Evolutionary conservation across 2,888 invertebrate species (phyloP), one percentile per base, ranked within the genome.

Genomic region (Drosophila quasianomalipes): DNA sequence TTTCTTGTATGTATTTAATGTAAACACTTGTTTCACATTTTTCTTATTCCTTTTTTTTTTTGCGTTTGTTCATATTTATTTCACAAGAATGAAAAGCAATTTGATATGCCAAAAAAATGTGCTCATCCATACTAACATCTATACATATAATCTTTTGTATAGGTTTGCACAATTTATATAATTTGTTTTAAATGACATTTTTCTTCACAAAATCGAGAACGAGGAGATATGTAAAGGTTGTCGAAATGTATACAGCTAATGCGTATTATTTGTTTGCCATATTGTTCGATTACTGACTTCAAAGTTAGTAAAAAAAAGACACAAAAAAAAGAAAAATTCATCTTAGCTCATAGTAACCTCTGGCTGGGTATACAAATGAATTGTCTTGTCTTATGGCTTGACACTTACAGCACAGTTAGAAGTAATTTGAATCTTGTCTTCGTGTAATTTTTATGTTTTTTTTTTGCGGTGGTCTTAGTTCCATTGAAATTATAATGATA

Each of bases 1-100:
- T 67, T 89, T 31, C 12, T 30, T 66, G 61, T 69, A 39, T 70
- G 51, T 52, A 26, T 69, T 80, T 62, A 83, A 70, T 75, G 83
- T 89, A 83, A 85, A 83, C 90, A 90, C 67, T 76, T 85, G 70
- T 87, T 89, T 81, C 66, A 54, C 60, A 58, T 78, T 57, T 82
- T 39, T 14, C 37, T 7, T 37, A 6, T 37, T 54, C 0, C 7
- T 26, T 26, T 28, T 16, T 16, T 16, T 33, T 74, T 39, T 10
- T 52, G 22, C 57, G 47, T 65, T 51, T 54, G 39, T 35, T 19
- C 22, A 28, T 41, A 55, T 41, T 53, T 61, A 60, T 66, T 81
- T 81, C 84, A 54, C 49, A 74, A 70, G 78, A 90, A 80, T 70
- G 58, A 87, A 70, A 84, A 71, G 70, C 57, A 76, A 91, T 81